Evolutionary conservation across 2,888 invertebrate species (phyloP).

Genomic region (Salpingus planirostris): DNA sequence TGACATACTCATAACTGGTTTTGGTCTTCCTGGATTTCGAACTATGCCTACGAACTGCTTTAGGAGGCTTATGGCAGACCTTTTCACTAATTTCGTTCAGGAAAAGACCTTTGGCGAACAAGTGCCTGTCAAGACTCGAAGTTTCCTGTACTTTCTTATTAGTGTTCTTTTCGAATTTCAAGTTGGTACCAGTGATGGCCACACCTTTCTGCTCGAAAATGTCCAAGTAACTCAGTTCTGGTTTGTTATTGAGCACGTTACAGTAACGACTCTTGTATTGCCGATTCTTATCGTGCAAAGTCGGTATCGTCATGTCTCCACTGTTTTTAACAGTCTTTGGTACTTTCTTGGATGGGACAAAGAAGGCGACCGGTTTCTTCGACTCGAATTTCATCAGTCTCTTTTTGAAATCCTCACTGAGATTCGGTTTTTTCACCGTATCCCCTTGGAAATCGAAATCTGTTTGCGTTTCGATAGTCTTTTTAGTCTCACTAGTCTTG

Average conservation of each 20-base stretch:
- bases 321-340: conserved; percentile 8
- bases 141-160: conserved; percentile 33
- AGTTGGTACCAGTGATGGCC: conserved; percentile 17
- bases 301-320: conserved; percentile 49
- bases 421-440: conserved; percentile 31
- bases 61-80: conserved; percentile 67
- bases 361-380: conserved; percentile 34
- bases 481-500: conserved; percentile 36
- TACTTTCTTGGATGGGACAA: conserved; percentile 26
- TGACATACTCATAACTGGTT: conserved; percentile 39
- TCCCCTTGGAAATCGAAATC: conserved; percentile 34
- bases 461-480: conserved; percentile 39
- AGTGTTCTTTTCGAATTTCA: conserved; percentile 21
- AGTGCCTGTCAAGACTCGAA: conserved; percentile 41
- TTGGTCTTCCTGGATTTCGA: conserved; percentile 41
- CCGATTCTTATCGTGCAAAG: conserved; percentile 44
- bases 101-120: conserved; percentile 39
- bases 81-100: conserved; percentile 26
- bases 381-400: conserved; percentile 38
- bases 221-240: conserved; percentile 34
- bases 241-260: conserved; percentile 40
- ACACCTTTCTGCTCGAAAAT: conserved; percentile 29
- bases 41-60: conserved; percentile 59
- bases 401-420: conserved; percentile 37
- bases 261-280: conserved; percentile 46